A percentile compares a stretch with the other conserved stretches of the same genome.
Conservation (phyloP, 2,888 invertebrate species). For the Drosophila niveifrons region DNA sequence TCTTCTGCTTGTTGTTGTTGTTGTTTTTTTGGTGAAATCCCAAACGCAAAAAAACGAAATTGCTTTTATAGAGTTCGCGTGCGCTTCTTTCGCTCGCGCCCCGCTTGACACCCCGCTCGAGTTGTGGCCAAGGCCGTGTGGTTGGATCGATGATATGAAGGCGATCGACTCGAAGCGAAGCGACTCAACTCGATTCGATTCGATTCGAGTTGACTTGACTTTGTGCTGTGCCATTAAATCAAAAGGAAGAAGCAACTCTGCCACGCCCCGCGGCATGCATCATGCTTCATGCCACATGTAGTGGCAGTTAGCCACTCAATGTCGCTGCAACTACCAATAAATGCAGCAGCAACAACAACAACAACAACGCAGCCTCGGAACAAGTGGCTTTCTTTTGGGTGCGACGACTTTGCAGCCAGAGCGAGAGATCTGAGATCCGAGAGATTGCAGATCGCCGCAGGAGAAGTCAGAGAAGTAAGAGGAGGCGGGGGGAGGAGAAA, state of each 20-base stretch:
- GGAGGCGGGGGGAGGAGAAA: background rate
- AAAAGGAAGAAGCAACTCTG: constrained; percentile 65
- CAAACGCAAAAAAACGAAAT: constrained; percentile 51
- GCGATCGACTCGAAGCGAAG: constrained; percentile 9
- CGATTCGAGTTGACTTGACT: constrained; percentile 7
- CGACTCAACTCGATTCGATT: no score
- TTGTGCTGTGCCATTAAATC: constrained; percentile 50
- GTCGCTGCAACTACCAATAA: constrained; percentile 36
- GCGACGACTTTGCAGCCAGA: constrained; percentile 56
- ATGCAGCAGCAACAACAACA: constrained; percentile 19
- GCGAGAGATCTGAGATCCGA: constrained; percentile 42
- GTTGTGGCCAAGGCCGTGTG: constrained; percentile 54
- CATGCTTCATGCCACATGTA: constrained; percentile 23
- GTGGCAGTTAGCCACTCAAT: constrained; percentile 45
- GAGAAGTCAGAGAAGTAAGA: background rate
- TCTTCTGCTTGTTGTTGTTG: constrained; percentile 5
- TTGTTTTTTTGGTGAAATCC: constrained; percentile 66
- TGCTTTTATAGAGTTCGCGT: constrained; percentile 43
- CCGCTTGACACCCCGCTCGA: background rate
- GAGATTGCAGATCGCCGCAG: constrained; percentile 31
- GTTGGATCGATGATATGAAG: constrained; percentile 30
- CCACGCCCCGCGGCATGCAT: constrained; percentile 48
- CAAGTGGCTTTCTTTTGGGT: constrained; percentile 75
- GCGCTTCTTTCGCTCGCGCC: background rate
- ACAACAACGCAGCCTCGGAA: constrained; percentile 51